phyloP scores from a whole-genome alignment of 2,113 vertebrate genomes.

The Dasypus novemcinctus region DNA sequence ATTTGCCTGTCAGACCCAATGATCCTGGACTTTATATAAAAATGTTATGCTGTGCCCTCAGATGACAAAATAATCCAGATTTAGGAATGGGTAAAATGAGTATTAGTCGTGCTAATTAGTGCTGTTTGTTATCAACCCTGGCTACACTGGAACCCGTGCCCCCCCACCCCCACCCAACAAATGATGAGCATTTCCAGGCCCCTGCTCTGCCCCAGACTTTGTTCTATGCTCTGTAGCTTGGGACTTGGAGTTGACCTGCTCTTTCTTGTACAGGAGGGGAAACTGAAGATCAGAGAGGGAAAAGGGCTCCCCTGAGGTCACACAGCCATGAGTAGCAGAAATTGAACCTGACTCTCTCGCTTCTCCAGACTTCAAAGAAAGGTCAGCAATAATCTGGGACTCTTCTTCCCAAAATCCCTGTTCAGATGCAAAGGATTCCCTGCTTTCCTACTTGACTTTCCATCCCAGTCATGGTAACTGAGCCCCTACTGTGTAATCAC shows the following conservation, averaged over 20 bases:
- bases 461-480: background rate
- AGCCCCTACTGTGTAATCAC: background rate
- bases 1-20: background rate
- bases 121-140: background rate
- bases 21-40: background rate
- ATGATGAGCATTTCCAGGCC: background rate
- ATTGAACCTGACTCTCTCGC: background rate
- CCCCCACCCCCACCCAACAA: background rate
- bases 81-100: background rate
- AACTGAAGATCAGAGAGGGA: background rate
- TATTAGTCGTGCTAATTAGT: background rate
- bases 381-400: background rate
- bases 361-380: background rate
- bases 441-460: background rate
- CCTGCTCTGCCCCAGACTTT: background rate
- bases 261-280: background rate
- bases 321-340: background rate
- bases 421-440: background rate
- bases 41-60: background rate
- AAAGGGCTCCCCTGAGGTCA: background rate
- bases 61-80: background rate
- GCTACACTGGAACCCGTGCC: background rate
- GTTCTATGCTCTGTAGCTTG: background rate
- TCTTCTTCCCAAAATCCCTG: background rate
- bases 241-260: background rate